Base-by-base conservation (phyloP, 2,113 vertebrate genomes). In the Chlorocebus sabaeus region DNA sequence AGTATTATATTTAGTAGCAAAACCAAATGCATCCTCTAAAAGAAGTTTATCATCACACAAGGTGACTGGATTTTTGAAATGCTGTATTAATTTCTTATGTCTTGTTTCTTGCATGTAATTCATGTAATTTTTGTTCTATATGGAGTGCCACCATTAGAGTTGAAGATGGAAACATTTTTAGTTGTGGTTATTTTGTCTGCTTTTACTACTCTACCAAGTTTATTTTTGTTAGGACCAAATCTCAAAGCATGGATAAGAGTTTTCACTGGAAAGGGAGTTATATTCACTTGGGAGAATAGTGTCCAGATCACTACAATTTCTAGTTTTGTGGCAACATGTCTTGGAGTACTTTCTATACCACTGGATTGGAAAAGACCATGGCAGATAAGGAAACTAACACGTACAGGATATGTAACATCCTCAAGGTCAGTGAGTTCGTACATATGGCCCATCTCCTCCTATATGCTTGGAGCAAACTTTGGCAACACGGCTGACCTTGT, bases 361-460 rank as follows among this genome's bases (percentile, higher is more conserved):
- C 98, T 99, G 57, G 99, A 99, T 95, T 99, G 99, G 99, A 99
- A 99, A 98, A 98, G 99, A 86, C 99, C 99, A 5, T 99, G 99
- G 99, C 99, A 99, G 99, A 48, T 64, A 43, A 84, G 22, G 55
- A 76, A 76, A 75, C 22, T 73, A 68, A 64, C 55, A 85, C 7
- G 25, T 76, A 40, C 43, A 48, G 27, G 35, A 40, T 3, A 52
- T 9, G 22, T 75, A 30, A 27, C 25, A 38, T 40, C 25, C 23
- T 25, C 23, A 64, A 48, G n/a, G 32, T 16, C 17, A 22, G 22
- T 76, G 16, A 55, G 13, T 8, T 79, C 27, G 13, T 68, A 99
- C 99, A 99, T 99, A 32, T 99, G 99, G 99, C 99, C 99, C 59
- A 98, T 99, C 59, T 99, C 99, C 94, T 5, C 61, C 61, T 99